Conservation (phyloP, 2,797 vertebrate genomes). For the Luscinia luscinia region DNA sequence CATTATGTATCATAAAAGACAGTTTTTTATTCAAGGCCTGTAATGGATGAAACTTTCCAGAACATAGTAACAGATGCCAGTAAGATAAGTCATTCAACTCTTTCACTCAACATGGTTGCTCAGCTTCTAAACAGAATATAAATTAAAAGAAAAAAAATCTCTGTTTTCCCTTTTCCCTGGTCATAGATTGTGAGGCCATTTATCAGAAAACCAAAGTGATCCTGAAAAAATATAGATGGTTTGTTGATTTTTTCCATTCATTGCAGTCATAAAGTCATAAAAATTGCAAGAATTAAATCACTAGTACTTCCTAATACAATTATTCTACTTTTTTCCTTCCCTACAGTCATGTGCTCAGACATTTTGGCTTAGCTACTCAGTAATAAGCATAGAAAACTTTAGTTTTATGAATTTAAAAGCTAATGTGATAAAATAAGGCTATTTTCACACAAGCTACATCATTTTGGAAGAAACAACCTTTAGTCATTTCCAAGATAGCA, state of each 20-base stretch:
- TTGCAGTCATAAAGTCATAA: background rate
- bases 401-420: background rate
- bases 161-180: background rate
- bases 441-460: background rate
- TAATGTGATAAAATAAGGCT: background rate
- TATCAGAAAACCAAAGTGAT: background rate
- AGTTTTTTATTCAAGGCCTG: background rate
- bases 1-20: background rate
- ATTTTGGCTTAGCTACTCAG: background rate
- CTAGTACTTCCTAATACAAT: background rate
- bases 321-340: background rate
- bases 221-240: background rate
- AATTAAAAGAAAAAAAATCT: background rate
- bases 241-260: background rate
- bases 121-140: background rate
- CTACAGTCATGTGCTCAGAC: background rate
- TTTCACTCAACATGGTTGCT: background rate
- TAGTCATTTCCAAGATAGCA: background rate
- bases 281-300: background rate
- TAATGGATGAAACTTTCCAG: background rate
- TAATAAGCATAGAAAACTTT: background rate
- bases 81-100: background rate
- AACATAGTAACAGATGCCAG: background rate
- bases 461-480: background rate
- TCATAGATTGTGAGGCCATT: background rate